Conservation (phyloP, 2,888 invertebrate genomes). For the Beris chalybata region DNA sequence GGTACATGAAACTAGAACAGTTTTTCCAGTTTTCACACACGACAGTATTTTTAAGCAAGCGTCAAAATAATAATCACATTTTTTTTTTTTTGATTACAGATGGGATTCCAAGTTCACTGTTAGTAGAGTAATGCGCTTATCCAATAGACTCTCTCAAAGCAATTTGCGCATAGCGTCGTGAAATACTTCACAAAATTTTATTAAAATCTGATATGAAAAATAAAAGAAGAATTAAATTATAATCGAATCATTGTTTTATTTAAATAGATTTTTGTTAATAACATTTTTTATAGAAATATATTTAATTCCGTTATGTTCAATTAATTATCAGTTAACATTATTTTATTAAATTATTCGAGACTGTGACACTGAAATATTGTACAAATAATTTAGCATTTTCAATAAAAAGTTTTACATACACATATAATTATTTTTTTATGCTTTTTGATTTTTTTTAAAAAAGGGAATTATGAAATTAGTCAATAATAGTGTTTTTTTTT, state of each 20-base stretch:
- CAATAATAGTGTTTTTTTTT: conserved; percentile 1
- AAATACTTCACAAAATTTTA: no score
- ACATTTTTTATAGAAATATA: conserved; percentile 29
- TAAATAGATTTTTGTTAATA: conserved; percentile 32
- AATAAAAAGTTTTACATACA: conserved; percentile 8
- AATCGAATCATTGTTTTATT: conserved; percentile 15
- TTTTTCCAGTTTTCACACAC: no score
- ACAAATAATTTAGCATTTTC: conserved; percentile 18
- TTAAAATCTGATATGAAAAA: no score
- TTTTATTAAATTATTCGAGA: conserved; percentile 30
- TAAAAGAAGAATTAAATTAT: no score
- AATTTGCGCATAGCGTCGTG: no score
- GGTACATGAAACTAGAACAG: no score
- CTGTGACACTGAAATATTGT: conserved; percentile 25
- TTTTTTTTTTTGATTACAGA: no score
- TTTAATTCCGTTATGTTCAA: conserved; percentile 28
- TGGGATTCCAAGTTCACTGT: no score
- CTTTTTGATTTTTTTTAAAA: conserved; percentile 4
- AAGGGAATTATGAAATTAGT: conserved; percentile 17
- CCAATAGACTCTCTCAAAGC: no score
- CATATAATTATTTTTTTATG: conserved; percentile 12
- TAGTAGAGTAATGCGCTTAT: no score
- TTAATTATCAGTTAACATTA: conserved; percentile 24
- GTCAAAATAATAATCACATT: no score
- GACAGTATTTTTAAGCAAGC: no score